Evolutionary conservation across 2,888 invertebrate genomes (phyloP).

Genomic region (Suillia variegata): DNA sequence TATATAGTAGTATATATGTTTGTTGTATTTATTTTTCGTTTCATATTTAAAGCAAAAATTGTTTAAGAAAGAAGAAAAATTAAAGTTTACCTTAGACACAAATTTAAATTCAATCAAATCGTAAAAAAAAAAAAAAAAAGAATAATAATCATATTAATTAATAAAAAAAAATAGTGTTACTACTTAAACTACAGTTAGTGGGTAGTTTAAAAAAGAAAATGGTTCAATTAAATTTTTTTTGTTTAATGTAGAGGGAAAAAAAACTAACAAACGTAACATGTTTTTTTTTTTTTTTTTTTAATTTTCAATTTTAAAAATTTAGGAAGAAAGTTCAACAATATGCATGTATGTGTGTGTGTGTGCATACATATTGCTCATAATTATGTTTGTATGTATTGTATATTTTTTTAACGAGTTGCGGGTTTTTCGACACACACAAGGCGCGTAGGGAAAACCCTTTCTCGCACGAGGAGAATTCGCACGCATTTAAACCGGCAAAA

Average conservation of each 20-base stretch:
- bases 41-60: no score
- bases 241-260: no score
- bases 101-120: not conserved
- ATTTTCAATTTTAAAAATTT: not conserved
- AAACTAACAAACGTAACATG: not conserved
- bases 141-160: not conserved
- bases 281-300: not conserved
- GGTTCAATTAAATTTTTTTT: not conserved
- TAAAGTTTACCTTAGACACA: not conserved
- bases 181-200: no score
- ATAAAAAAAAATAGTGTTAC: no score
- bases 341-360: not conserved
- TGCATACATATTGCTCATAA: no score
- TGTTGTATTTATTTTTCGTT: no score
- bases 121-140: not conserved
- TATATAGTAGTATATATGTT: not conserved
- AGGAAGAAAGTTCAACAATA: not conserved
- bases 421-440: no score
- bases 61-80: not conserved
- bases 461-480: not conserved
- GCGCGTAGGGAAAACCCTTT: not conserved
- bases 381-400: no score
- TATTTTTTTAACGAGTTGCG: not conserved
- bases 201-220: not conserved
- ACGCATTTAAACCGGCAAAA: constrained; percentile 4